These are phyloP conservation scores for Cabera pusaria DNA, from an alignment of 2,888 invertebrate species.

Conservation along the genomic window DNA sequence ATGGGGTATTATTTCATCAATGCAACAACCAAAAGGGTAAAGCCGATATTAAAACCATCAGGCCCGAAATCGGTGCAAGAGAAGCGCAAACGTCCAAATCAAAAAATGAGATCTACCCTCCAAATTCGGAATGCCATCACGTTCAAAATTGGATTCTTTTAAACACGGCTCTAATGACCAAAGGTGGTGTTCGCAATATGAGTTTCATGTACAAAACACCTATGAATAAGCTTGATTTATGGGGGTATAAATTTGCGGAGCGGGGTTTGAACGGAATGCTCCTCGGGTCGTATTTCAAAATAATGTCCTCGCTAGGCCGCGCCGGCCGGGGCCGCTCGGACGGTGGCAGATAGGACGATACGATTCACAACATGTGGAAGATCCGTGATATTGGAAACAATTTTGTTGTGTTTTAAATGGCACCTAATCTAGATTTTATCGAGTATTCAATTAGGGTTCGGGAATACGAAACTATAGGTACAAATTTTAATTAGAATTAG, in stretches of 20 bases:
- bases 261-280: slow-evolving; percentile 49
- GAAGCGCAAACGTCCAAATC: background rate
- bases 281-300: slow-evolving; percentile 55
- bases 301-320: slow-evolving; percentile 51
- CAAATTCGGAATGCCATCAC: too few species aligned
- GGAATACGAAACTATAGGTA: too few species aligned
- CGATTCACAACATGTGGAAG: slow-evolving; percentile 9
- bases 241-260: slow-evolving; percentile 53
- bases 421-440: too few species aligned
- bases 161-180: slow-evolving; percentile 33
- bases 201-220: slow-evolving; percentile 49
- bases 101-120: slow-evolving; percentile 6
- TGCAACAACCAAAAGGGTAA: too few species aligned
- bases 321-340: slow-evolving; percentile 5
- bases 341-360: slow-evolving; percentile 5
- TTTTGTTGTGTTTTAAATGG: too few species aligned
- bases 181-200: slow-evolving; percentile 25
- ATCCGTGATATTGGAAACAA: too few species aligned
- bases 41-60: too few species aligned
- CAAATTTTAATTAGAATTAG: too few species aligned
- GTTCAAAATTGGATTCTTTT: slow-evolving; percentile 7
- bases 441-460: too few species aligned
- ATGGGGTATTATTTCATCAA: too few species aligned
- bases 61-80: too few species aligned
- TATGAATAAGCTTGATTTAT: slow-evolving; percentile 60